These are phyloP conservation scores for Dicrurus megarhynchus DNA, from an alignment of 2,113 vertebrate species.

Conservation along the genomic window DNA sequence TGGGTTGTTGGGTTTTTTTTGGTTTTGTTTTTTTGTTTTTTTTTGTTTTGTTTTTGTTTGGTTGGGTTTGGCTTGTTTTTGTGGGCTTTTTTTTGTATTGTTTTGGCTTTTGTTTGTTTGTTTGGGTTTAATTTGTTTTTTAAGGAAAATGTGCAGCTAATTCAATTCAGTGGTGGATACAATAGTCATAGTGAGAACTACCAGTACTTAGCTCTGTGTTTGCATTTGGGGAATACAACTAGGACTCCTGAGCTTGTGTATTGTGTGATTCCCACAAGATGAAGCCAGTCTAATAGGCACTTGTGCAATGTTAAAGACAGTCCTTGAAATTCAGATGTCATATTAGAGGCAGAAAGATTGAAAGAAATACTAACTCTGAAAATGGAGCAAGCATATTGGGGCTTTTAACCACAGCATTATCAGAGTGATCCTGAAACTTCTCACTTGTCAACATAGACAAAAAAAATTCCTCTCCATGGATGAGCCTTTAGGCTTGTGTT, in stretches of 20 bases:
- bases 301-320: neutral
- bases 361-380: neutral
- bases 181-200: neutral
- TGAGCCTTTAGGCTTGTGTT: neutral
- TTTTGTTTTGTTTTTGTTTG: neutral
- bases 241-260: neutral
- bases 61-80: neutral
- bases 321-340: neutral
- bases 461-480: neutral
- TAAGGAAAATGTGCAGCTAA: neutral
- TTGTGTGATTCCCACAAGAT: neutral
- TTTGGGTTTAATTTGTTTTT: neutral
- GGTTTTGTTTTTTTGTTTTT: neutral
- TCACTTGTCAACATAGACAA: neutral
- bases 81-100: neutral
- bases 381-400: neutral
- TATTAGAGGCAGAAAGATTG: neutral
- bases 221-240: neutral
- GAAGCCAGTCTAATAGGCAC: neutral
- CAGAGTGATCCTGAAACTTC: neutral
- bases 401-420: neutral
- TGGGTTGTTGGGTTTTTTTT: neutral
- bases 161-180: neutral
- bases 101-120: neutral
- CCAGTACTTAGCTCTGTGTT: neutral